Percentiles rank a stretch among this genome's conserved stretches.
Conservation (phyloP, 1,140 invertebrate species). For the Tetraneura akinire region DNA sequence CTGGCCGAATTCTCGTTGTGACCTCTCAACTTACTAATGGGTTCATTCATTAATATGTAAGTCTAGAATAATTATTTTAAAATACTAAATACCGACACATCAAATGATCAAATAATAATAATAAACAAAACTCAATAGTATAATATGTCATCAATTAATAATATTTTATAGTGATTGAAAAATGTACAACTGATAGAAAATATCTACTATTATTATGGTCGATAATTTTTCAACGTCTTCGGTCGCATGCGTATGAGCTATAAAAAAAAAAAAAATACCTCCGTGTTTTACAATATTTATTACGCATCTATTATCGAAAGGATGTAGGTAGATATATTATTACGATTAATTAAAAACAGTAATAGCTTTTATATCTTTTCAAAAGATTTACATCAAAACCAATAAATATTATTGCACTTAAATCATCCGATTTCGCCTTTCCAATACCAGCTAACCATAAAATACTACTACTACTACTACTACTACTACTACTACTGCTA, state of each 20-base stretch:
- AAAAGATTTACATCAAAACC: not conserved
- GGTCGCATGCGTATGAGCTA: constrained; percentile 1
- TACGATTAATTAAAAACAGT: not conserved
- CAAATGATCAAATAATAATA: not conserved
- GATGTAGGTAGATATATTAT: not conserved
- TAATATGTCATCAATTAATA: constrained; percentile 1
- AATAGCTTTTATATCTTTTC: not conserved
- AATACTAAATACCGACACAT: not conserved
- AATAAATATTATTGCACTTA: not conserved
- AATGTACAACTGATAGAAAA: constrained; percentile 17
- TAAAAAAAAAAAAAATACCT: not conserved
- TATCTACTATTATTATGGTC: not conserved
- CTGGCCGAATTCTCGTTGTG: not conserved
- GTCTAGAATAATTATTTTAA: constrained; percentile 1
- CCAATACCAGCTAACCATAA: not conserved
- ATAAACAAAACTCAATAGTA: constrained; percentile 32
- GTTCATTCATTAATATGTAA: not conserved
- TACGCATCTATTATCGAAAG: not conserved
- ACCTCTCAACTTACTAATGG: not conserved
- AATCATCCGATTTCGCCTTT: not conserved
- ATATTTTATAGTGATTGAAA: not conserved
- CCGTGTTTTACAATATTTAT: not conserved
- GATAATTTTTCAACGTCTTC: not conserved
- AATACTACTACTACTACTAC: no score
- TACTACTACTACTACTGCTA: no score